phyloP scores from a whole-genome alignment of 2,888 invertebrate genomes.

The Drosophila buzzatii region DNA sequence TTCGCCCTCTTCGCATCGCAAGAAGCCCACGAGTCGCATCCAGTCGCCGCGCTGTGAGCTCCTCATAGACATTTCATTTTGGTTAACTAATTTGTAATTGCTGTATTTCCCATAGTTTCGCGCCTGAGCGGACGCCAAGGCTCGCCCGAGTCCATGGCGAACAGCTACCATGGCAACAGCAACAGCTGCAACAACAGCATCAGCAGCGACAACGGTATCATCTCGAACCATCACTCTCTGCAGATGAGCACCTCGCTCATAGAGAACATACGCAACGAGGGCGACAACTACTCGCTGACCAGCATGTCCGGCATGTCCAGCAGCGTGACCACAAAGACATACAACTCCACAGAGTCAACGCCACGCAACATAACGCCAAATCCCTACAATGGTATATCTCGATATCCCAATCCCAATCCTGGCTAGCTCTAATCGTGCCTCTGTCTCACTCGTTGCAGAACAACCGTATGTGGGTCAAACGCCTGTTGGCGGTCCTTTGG shows the following conservation, averaged over 20 bases:
- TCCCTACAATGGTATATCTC: constrained; percentile 82
- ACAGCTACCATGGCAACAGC: constrained; percentile 89
- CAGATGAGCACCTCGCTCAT: constrained; percentile 85
- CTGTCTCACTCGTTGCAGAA: constrained; percentile 56
- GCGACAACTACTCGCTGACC: constrained; percentile 86
- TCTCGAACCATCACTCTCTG: constrained; percentile 77
- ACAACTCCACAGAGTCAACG: constrained; percentile 83
- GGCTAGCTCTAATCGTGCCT: not conserved
- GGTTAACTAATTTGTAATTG: constrained; percentile 38
- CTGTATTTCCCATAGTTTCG: constrained; percentile 81
- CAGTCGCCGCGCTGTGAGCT: constrained; percentile 85
- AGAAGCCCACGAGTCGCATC: constrained; percentile 84
- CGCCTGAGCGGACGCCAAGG: constrained; percentile 85
- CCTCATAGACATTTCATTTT: not conserved
- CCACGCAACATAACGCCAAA: constrained; percentile 84
- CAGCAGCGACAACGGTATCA: constrained; percentile 76
- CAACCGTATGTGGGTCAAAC: constrained; percentile 70
- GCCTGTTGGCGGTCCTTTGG: constrained; percentile 87
- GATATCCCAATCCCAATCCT: not conserved
- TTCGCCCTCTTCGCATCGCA: constrained; percentile 84
- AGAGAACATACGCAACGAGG: constrained; percentile 84
- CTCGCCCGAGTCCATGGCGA: constrained; percentile 91
- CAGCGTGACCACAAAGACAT: constrained; percentile 79
- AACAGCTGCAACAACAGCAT: constrained; percentile 81
- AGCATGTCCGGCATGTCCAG: constrained; percentile 71